Conservation (phyloP, 2,797 vertebrate genomes). For the Lepus townsendii region DNA sequence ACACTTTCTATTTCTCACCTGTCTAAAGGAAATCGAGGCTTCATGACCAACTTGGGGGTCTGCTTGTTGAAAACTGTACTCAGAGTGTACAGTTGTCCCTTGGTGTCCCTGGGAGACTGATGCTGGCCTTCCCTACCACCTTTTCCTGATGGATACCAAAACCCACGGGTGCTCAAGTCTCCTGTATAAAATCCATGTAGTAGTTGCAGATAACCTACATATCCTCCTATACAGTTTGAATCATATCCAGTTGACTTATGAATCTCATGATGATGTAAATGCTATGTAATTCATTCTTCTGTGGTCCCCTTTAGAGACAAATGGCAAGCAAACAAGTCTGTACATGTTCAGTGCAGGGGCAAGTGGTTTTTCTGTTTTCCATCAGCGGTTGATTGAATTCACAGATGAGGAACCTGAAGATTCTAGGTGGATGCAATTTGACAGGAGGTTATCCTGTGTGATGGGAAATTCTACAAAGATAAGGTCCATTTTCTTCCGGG, state of each 20-base stretch:
- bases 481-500: constrained; percentile 46
- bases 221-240: background rate
- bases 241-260: background rate
- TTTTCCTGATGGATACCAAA: background rate
- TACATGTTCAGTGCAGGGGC: background rate
- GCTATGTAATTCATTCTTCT: background rate
- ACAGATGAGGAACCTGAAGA: background rate
- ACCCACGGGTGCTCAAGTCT: background rate
- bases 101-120: background rate
- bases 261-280: background rate
- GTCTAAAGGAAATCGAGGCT: background rate
- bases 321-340: background rate
- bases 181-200: background rate
- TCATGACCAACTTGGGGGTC: background rate
- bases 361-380: background rate
- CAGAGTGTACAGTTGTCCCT: no score
- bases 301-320: background rate
- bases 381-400: background rate
- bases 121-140: background rate
- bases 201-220: background rate
- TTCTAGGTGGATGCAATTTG: background rate
- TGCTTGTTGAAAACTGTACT: background rate
- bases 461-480: constrained; percentile 65
- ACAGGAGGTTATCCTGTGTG: background rate
- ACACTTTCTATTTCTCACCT: background rate